These are phyloP conservation scores for Drosophila algonquin DNA, from an alignment of 2,888 invertebrate species.

Conservation along the genomic window DNA sequence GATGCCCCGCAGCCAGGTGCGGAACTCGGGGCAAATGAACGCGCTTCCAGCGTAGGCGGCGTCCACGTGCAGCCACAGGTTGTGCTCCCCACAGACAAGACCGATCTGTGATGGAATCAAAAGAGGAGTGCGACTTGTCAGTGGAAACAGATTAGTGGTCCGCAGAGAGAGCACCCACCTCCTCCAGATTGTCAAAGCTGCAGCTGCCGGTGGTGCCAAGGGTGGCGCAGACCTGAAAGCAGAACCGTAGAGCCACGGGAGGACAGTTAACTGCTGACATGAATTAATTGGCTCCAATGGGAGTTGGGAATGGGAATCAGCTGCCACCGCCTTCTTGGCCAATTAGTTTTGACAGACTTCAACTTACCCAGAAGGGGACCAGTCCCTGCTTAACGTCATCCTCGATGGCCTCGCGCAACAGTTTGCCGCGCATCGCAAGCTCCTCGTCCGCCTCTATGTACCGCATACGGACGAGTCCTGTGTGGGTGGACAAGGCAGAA, in stretches of 20 bases:
- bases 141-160: not conserved
- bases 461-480: slow-evolving; percentile 93
- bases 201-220: slow-evolving; percentile 98
- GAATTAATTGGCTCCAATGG: slow-evolving; percentile 39
- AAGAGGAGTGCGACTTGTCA: not conserved
- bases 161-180: slow-evolving; percentile 65
- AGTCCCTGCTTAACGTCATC: slow-evolving; percentile 92
- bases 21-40: slow-evolving; percentile 97
- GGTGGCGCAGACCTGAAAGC: slow-evolving; percentile 93
- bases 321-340: slow-evolving; percentile 38
- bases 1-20: slow-evolving; percentile 95
- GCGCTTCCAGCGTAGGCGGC: slow-evolving; percentile 99
- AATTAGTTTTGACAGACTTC: slow-evolving; percentile 71
- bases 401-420: slow-evolving; percentile 91
- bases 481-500: slow-evolving; percentile 4
- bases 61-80: slow-evolving; percentile 98
- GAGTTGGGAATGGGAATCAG: slow-evolving; percentile 27
- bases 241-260: slow-evolving; percentile 1
- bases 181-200: slow-evolving; percentile 95
- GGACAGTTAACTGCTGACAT: slow-evolving; percentile 34
- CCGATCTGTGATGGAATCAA: slow-evolving; percentile 84
- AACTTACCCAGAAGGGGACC: slow-evolving; percentile 95
- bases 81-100: slow-evolving; percentile 89
- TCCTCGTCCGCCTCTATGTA: slow-evolving; percentile 95
- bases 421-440: slow-evolving; percentile 92